Conservation (phyloP, 2,888 invertebrate species). For the Protodeltote pygarga region DNA sequence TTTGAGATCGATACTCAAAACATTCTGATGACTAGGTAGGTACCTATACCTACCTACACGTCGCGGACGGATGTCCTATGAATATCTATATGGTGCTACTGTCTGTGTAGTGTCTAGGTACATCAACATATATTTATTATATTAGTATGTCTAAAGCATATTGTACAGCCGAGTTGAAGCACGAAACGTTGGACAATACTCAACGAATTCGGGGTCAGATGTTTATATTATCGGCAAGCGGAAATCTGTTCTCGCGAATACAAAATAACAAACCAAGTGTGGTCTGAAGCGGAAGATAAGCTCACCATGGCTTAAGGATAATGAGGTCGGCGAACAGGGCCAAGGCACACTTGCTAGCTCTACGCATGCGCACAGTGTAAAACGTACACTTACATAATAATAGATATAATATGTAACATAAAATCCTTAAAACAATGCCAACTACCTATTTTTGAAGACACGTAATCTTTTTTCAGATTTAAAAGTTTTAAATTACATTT, state of each 20-base stretch:
- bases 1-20: too few relatives aligned
- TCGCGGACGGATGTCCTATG: too few relatives aligned
- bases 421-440: too few relatives aligned
- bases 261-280: constrained; percentile 70
- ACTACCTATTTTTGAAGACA: too few relatives aligned
- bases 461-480: too few relatives aligned
- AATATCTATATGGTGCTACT: background rate
- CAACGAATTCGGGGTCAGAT: constrained; percentile 77
- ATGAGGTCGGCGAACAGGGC: constrained; percentile 57
- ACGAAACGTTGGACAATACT: constrained; percentile 36
- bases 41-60: too few relatives aligned
- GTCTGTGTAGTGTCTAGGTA: background rate
- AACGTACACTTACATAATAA: too few relatives aligned
- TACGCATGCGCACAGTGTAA: too few relatives aligned
- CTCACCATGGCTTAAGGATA: constrained; percentile 68
- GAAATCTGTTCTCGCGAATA: constrained; percentile 80
- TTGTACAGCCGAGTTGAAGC: constrained; percentile 14
- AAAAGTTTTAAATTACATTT: too few relatives aligned
- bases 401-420: too few relatives aligned
- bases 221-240: constrained; percentile 83
- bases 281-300: constrained; percentile 69
- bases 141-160: constrained; percentile 24
- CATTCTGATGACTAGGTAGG: too few relatives aligned
- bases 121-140: constrained; percentile 5
- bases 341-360: too few relatives aligned